phyloP scores from a whole-genome alignment of 1,140 invertebrate species.

The Drosophila nebulosa region DNA sequence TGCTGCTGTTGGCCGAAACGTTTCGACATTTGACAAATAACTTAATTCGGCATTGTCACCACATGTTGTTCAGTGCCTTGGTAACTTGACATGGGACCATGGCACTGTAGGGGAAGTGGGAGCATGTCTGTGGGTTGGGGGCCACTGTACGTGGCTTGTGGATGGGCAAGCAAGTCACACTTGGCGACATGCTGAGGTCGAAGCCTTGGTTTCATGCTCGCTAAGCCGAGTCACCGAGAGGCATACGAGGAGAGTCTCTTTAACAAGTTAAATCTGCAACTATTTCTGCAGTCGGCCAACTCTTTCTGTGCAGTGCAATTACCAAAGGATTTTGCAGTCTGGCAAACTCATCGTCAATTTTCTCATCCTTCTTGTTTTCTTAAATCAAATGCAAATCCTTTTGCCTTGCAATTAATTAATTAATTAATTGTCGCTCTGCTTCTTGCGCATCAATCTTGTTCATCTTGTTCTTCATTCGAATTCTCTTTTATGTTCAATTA shows the following conservation, averaged over 20 bases:
- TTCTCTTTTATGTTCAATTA: conserved; percentile 38
- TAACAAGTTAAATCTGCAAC: conserved; percentile 24
- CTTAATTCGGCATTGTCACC: conserved; percentile 74
- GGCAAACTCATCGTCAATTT: too few species aligned
- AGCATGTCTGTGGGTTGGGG: neutral
- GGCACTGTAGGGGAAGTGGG: neutral
- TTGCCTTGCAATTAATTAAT: neutral
- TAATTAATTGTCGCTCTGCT: conserved; percentile 13
- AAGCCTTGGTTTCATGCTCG: conserved; percentile 42
- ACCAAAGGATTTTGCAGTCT: too few species aligned
- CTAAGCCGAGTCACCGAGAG: conserved; percentile 18
- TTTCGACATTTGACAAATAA: conserved; percentile 75
- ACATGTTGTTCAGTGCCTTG: conserved; percentile 44
- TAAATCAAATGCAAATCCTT: neutral
- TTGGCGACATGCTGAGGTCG: conserved; percentile 20
- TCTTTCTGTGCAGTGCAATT: too few species aligned
- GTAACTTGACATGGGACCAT: neutral
- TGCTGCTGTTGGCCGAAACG: conserved; percentile 33
- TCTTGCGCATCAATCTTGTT: neutral
- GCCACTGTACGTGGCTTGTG: neutral
- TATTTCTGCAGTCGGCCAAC: neutral
- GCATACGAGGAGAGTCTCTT: conserved; percentile 7
- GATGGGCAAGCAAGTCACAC: neutral
- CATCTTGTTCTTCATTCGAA: neutral
- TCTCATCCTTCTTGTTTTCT: too few species aligned